A percentile compares a stretch with the other conserved stretches of the same genome.
Evolutionary conservation across 2,888 invertebrate species (phyloP).

Genomic region (Charanyca ferruginea): DNA sequence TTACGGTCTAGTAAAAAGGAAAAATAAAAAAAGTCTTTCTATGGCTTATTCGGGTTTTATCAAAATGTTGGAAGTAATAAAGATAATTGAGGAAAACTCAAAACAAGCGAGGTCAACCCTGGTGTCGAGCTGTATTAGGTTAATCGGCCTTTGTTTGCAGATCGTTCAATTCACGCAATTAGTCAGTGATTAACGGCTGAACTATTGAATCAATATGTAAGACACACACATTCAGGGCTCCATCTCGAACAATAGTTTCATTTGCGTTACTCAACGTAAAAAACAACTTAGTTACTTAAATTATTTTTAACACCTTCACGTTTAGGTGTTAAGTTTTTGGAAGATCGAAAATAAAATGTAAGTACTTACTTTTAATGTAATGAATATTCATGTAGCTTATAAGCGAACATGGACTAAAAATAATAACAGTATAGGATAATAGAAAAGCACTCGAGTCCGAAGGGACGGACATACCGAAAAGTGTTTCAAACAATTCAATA

Average conservation of each 20-base stretch:
- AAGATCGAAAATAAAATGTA: no score
- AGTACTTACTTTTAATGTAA: no score
- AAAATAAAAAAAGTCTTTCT: slow-evolving; percentile 30
- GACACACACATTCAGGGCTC: background rate
- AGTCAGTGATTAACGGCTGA: slow-evolving; percentile 45
- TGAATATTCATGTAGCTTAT: no score
- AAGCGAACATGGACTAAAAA: no score
- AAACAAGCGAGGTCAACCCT: background rate
- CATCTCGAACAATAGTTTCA: background rate
- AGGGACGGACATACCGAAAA: no score
- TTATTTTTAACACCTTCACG: no score
- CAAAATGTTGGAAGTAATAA: background rate
- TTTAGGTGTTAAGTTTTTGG: no score
- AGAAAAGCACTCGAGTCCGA: no score
- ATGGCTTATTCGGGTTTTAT: slow-evolving; percentile 13
- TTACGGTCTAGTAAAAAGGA: slow-evolving; percentile 48
- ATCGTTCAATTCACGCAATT: slow-evolving; percentile 28
- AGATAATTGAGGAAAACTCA: background rate
- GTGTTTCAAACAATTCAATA: no score
- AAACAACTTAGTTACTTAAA: no score
- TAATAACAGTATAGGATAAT: no score
- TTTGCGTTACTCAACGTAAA: background rate
- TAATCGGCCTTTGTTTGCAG: slow-evolving; percentile 12
- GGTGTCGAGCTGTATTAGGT: background rate
- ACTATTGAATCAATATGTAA: slow-evolving; percentile 37